Evolutionary conservation across 2,113 vertebrate species (phyloP).

Genomic region (Zosterops borbonicus): DNA sequence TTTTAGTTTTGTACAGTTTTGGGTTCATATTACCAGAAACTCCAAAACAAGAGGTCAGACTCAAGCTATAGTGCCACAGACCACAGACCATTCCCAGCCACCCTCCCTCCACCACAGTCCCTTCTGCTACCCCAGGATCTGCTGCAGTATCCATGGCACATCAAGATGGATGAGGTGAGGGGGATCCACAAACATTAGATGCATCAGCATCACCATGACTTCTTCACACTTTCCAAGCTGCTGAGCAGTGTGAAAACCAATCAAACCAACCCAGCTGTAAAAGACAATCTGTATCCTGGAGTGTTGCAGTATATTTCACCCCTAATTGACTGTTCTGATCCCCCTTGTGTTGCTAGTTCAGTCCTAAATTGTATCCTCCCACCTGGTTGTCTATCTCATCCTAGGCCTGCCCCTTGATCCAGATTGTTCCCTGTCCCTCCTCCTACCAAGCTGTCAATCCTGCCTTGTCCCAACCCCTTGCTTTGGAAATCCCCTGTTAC

Average conservation of each 20-base stretch:
- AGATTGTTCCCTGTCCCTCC: too few relatives aligned
- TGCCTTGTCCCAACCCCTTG: too few relatives aligned
- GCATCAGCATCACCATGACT: neutral
- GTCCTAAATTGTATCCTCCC: too few relatives aligned
- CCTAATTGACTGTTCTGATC: too few relatives aligned
- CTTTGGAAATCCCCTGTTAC: too few relatives aligned
- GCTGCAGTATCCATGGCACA: neutral
- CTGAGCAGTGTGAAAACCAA: neutral
- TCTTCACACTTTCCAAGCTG: neutral
- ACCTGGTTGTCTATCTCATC: too few relatives aligned
- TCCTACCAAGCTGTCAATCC: too few relatives aligned
- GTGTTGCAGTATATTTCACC: too few relatives aligned
- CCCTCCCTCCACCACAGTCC: neutral
- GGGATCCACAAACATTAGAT: neutral
- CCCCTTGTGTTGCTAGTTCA: too few relatives aligned
- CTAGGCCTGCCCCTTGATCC: too few relatives aligned
- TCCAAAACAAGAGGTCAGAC: neutral
- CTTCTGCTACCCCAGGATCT: neutral
- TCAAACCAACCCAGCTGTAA: neutral
- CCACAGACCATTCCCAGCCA: neutral
- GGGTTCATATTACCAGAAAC: neutral
- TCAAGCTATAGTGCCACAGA: neutral
- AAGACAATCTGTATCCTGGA: neutral
- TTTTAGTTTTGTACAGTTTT: neutral
- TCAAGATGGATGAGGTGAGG: neutral